Percentiles rank a stretch among this genome's conserved stretches.
phyloP scores from a whole-genome alignment of 2,113 vertebrate genomes.

The Odocoileus virginianus region DNA sequence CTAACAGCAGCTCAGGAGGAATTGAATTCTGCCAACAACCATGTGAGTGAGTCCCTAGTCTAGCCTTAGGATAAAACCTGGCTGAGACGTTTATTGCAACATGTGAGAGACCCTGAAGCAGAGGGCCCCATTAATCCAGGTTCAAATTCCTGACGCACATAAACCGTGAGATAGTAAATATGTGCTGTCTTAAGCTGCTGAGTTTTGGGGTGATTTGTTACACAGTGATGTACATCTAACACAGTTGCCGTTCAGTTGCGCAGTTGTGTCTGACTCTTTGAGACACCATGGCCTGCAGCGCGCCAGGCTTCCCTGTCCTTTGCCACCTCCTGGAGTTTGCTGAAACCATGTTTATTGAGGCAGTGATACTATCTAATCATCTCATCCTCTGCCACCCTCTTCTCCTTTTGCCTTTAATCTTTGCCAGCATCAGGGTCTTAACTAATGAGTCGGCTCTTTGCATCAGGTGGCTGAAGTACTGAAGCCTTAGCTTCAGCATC shows the following conservation, averaged over 20 bases:
- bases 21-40: neutral
- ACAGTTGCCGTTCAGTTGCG: neutral
- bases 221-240: neutral
- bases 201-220: neutral
- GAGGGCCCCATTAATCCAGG: neutral
- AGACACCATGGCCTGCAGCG: neutral
- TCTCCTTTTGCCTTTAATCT: neutral
- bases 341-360: neutral
- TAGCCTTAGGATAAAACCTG: neutral
- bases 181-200: neutral
- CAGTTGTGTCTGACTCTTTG: neutral
- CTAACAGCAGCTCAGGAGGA: neutral
- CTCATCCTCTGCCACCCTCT: neutral
- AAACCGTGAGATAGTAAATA: neutral
- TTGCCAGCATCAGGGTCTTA: neutral
- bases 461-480: neutral
- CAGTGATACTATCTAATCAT: neutral
- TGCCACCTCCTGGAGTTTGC: neutral
- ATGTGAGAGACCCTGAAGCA: neutral
- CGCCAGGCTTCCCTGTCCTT: neutral
- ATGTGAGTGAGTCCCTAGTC: neutral
- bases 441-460: neutral
- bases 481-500: neutral
- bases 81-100: neutral
- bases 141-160: neutral